Conservation (phyloP, 2,797 vertebrate species). For the Lates japonicus region DNA sequence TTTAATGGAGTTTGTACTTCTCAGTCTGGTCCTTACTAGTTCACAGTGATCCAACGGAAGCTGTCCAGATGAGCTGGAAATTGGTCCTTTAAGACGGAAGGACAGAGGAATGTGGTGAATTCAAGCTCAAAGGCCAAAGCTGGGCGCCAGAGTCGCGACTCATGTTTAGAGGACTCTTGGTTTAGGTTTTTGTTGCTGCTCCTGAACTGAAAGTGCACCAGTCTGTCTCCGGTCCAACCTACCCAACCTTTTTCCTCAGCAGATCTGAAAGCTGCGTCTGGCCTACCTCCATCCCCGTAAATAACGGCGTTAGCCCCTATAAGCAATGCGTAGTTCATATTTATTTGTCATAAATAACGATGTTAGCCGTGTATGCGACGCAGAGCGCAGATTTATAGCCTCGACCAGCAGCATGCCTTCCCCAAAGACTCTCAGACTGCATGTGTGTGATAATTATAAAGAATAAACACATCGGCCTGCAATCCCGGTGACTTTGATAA, state of each 20-base stretch:
- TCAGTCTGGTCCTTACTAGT: constrained; percentile 22
- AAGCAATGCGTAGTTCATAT: constrained; percentile 62
- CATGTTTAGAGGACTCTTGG: constrained; percentile 8
- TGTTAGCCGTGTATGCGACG: constrained; percentile 29
- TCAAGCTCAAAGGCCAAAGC: constrained; percentile 56
- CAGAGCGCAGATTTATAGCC: constrained; percentile 59
- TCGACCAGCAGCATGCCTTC: constrained; percentile 11
- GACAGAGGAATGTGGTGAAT: constrained; percentile 41
- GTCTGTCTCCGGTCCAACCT: constrained; percentile 20
- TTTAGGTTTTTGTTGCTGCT: constrained; percentile 34
- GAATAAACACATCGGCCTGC: constrained; percentile 53
- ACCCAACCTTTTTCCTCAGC: constrained; percentile 47
- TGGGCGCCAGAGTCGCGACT: constrained; percentile 25
- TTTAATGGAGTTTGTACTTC: background rate
- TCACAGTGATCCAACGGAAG: constrained; percentile 24
- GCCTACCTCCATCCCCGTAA: constrained; percentile 49
- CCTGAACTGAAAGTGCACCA: constrained; percentile 25
- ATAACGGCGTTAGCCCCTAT: constrained; percentile 51
- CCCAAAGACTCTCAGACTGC: constrained; percentile 44
- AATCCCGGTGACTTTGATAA: constrained; percentile 55
- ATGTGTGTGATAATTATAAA: constrained; percentile 51
- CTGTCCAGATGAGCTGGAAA: constrained; percentile 23
- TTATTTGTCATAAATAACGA: constrained; percentile 71
- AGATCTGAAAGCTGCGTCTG: constrained; percentile 31
- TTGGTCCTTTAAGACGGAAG: constrained; percentile 8